These are phyloP conservation scores for Cryptoleucopteryx plumbea DNA, from an alignment of 2,113 vertebrate genomes.

Conservation along the genomic window DNA sequence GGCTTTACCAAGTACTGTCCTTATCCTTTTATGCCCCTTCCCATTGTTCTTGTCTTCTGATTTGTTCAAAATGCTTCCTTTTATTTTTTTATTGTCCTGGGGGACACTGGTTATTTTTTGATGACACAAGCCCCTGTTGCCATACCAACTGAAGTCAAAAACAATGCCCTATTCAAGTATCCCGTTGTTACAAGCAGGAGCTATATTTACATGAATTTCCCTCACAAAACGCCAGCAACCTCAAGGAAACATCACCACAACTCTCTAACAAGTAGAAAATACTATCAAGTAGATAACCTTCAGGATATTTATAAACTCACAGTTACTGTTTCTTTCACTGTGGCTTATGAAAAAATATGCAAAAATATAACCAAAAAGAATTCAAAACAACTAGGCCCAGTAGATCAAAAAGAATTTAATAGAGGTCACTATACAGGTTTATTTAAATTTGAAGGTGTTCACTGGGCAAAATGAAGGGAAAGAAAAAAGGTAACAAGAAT, in stretches of 20 bases:
- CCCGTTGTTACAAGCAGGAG: not conserved
- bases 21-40: not conserved
- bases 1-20: not conserved
- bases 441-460: not conserved
- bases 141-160: not conserved
- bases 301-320: not conserved
- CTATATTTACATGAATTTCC: not conserved
- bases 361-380: not conserved
- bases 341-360: not conserved
- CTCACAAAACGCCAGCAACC: not conserved
- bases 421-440: not conserved
- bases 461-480: not conserved
- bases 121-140: not conserved
- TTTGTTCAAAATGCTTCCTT: not conserved
- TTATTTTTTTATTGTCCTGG: accelerated
- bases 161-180: not conserved
- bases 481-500: not conserved
- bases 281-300: not conserved
- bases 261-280: not conserved
- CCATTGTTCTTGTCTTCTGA: not conserved
- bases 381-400: not conserved
- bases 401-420: not conserved
- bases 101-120: not conserved
- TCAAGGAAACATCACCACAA: not conserved
- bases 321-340: not conserved